A percentile compares a stretch with the other conserved stretches of the same genome.
phyloP scores from a whole-genome alignment of 53 echinoderm and acorn worm species.

The Echinarachnius parma region DNA sequence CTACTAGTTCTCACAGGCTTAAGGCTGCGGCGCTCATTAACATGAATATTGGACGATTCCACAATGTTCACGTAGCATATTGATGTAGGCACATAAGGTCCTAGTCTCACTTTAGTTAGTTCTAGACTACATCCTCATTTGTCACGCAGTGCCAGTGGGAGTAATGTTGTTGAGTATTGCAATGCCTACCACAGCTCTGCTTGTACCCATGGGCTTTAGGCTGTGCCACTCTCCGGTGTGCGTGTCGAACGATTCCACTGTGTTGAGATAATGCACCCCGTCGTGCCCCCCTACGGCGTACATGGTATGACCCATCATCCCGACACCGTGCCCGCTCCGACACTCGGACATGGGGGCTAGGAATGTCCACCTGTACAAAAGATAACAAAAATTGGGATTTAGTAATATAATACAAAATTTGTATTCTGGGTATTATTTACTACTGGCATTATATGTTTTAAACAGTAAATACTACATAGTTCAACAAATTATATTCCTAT shows the following conservation, averaged over 20 bases:
- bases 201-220: constrained; percentile 72
- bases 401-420: no score
- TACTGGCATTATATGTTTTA: no score
- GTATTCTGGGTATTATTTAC: no score
- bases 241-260: constrained; percentile 72
- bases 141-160: no score
- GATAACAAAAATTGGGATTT: no score
- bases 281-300: constrained; percentile 82
- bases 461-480: no score
- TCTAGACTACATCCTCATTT: no score
- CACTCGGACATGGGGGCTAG: constrained; percentile 82
- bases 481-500: no score
- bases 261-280: constrained; percentile 83
- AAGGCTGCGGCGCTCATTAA: constrained; percentile 64
- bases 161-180: constrained; percentile 72
- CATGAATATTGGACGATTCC: constrained; percentile 58
- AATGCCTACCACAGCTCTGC: constrained; percentile 72
- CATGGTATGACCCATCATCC: constrained; percentile 62
- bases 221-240: constrained; percentile 72
- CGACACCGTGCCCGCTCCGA: constrained; percentile 77
- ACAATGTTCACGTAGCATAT: no score
- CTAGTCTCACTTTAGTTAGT: no score
- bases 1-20: constrained; percentile 74
- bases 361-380: constrained; percentile 62
- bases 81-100: no score